Base-by-base conservation (phyloP, 2,113 vertebrate species). In the Balaeniceps rex region DNA sequence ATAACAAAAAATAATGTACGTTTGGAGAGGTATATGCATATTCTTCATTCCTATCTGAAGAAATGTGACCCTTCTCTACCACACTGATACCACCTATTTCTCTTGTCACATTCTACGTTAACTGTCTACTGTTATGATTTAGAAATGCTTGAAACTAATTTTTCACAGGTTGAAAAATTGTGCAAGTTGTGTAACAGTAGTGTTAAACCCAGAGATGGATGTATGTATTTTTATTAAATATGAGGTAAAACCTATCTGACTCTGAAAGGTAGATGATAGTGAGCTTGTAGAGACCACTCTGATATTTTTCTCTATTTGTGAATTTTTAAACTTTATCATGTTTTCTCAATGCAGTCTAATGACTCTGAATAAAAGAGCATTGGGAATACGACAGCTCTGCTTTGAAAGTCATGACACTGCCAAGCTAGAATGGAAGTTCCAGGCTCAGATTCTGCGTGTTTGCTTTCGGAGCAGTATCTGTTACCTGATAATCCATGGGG, bases 401-500 rank as follows among this genome's bases (percentile, higher is more conserved):
- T 76, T 40, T 64, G 22, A 19, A 69, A 90, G 38, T 7, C 7
- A 1, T 4, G 29, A 6, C 29, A 24, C 28, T 74, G 38, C 64
- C 38, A 24, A 21, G 26, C 25, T 51, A 40, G 60, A 51, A 13
- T 25, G 29, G 47, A 40, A 61, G 9, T 34, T 42, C 16, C 40
- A 29, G 25, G 42, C 60, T 82, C 8, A 5, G n/a, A 22, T 61
- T 63, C n/a, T 31, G 19, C 0, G 0, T 12, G 15, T 34, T 19
- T 81, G 14, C 33, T 66, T 75, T 85, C 83, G 51, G 22, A 77
- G 65, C 49, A 9, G 19, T 14, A 13, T 17, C 75, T 82, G 28
- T 29, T 58, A 69, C 46, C 21, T 54, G 40, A 12, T 34, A 42
- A 40, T 40, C 36, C 21, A 16, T 21, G 15, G 26, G 40, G 3